Evolutionary conservation across 1,140 invertebrate species (phyloP).

Genomic region (Phenacoccus solenopsis): DNA sequence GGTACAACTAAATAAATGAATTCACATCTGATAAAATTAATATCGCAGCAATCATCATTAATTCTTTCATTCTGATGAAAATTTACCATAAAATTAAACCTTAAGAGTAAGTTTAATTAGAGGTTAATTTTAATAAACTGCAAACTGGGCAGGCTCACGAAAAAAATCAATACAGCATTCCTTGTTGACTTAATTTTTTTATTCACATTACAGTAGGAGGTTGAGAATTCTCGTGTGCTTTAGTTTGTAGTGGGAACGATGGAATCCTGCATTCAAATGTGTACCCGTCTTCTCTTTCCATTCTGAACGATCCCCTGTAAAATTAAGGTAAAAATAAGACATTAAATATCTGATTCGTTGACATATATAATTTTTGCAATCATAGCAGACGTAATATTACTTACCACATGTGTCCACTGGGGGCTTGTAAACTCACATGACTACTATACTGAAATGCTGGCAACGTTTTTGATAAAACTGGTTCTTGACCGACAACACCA

Average conservation of each 20-base stretch:
- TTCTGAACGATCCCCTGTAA: slow-evolving; percentile 77
- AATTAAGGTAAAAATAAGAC: neutral
- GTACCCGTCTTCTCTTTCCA: slow-evolving; percentile 91
- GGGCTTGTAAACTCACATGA: slow-evolving; percentile 90
- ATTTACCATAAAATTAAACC: neutral
- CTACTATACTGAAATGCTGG: slow-evolving; percentile 96
- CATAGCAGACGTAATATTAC: slow-evolving; percentile 25
- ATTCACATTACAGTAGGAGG: slow-evolving; percentile 4
- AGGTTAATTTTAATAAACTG: neutral
- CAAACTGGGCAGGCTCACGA: neutral
- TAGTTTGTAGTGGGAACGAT: slow-evolving; percentile 89
- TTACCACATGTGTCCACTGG: slow-evolving; percentile 97
- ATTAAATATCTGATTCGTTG: neutral
- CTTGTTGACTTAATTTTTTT: neutral
- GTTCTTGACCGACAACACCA: slow-evolving; percentile 92
- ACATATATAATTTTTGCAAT: neutral
- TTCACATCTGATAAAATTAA: neutral
- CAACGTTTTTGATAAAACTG: slow-evolving; percentile 66
- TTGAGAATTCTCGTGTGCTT: slow-evolving; percentile 44
- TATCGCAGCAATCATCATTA: neutral
- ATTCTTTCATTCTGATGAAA: no score
- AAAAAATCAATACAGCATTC: neutral
- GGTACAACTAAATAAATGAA: no score
- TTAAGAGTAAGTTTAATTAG: neutral
- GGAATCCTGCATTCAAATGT: slow-evolving; percentile 94